Evolutionary conservation across 2,797 vertebrate species (phyloP).

Genomic region (Pogoniulus pusillus): DNA sequence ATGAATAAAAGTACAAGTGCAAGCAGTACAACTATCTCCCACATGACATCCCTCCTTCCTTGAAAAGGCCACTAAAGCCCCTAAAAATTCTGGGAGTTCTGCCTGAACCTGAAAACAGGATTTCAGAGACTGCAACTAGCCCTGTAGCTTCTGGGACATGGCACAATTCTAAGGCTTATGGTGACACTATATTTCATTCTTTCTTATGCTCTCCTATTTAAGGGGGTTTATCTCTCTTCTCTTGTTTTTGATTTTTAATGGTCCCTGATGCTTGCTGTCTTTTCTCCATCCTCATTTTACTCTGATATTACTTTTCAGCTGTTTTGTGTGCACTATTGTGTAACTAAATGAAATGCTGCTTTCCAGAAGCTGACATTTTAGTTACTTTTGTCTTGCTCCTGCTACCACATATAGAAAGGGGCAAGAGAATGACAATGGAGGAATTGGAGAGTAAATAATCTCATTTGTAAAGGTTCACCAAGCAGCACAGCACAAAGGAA

Average conservation of each 20-base stretch:
- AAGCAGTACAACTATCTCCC: not conserved
- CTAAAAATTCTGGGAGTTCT: not conserved
- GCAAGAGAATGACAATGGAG: constrained; percentile 54
- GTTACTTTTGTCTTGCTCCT: constrained; percentile 54
- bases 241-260: not conserved
- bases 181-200: not conserved
- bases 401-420: constrained; percentile 24
- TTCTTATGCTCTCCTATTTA: not conserved
- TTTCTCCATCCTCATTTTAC: constrained; percentile 1
- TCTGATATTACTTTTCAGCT: constrained; percentile 26
- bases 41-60: not conserved
- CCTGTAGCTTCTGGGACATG: not conserved
- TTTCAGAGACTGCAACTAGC: not conserved
- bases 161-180: not conserved
- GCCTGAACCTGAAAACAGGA: not conserved
- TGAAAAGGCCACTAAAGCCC: not conserved
- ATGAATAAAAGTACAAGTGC: not conserved
- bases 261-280: not conserved
- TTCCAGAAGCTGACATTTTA: constrained; percentile 41
- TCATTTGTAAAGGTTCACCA: constrained; percentile 66
- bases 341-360: constrained; percentile 15
- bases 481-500: constrained; percentile 62
- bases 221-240: not conserved
- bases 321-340: not conserved
- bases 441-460: constrained; percentile 67